Conservation (phyloP, 2,888 invertebrate species). For the Acanthoscelides obtectus region DNA sequence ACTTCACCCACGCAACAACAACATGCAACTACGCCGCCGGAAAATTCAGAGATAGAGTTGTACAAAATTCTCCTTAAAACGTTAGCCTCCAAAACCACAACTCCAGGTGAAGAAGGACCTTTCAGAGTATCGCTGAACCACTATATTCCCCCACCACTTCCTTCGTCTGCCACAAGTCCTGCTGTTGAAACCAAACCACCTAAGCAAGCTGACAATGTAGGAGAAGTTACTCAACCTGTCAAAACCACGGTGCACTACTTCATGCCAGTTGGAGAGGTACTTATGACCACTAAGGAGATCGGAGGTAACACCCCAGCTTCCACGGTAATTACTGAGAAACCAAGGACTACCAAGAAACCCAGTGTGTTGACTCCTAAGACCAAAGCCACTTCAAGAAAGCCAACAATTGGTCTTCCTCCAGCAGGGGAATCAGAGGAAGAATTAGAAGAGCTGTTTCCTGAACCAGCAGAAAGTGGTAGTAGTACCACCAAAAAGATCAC, state of each 20-base stretch:
- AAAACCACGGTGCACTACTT: slow-evolving; percentile 30
- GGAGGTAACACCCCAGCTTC: not conserved
- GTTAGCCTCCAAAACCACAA: slow-evolving; percentile 29
- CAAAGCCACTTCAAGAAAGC: not conserved
- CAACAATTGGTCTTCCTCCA: not conserved
- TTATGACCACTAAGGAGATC: slow-evolving; percentile 6
- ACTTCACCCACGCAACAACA: slow-evolving; percentile 16
- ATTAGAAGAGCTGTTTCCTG: not conserved
- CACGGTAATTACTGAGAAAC: not conserved
- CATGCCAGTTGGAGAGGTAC: slow-evolving; percentile 25
- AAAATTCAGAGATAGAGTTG: slow-evolving; percentile 31
- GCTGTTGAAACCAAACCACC: not conserved
- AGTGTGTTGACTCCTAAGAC: not conserved
- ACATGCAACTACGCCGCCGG: slow-evolving; percentile 1
- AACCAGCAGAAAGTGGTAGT: not conserved
- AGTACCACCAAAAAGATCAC: not conserved
- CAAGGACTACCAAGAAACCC: slow-evolving; percentile 6
- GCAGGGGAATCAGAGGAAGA: not conserved
- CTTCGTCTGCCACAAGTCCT: not conserved
- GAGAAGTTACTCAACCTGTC: slow-evolving; percentile 5
- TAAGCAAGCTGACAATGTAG: not conserved
- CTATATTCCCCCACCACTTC: slow-evolving; percentile 8
- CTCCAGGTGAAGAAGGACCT: slow-evolving; percentile 14
- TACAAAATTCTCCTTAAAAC: slow-evolving; percentile 36
- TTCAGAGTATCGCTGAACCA: slow-evolving; percentile 12